A percentile compares a stretch with the other conserved stretches of the same genome.
These are phyloP conservation scores for Pan troglodytes DNA, from an alignment of 2,113 vertebrate species.

Conservation along the genomic window NHGRI_mPanTro3-v2.1_pri NC_072409.2:48567001-48567500, in stretches of 20 bases:
- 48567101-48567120: not conserved
- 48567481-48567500: not conserved
- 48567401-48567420: not conserved
- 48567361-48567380: not conserved
- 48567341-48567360: not conserved
- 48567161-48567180: not conserved
- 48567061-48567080: not conserved
- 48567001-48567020: not conserved
- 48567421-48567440: not conserved
- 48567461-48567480: not conserved
- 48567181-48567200: no score
- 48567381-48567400: not conserved
- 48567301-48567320: not conserved
- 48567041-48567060: not conserved
- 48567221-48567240: not conserved
- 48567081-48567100: not conserved
- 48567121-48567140: not conserved
- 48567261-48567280: not conserved
- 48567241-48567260: not conserved
- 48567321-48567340: accelerated
- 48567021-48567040: not conserved
- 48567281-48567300: not conserved
- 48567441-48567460: not conserved
- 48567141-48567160: not conserved
- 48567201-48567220: not conserved